Conservation (phyloP, 37 sponge, comb jelly and placozoan genomes). For the Theonella swinhoei region DNA sequence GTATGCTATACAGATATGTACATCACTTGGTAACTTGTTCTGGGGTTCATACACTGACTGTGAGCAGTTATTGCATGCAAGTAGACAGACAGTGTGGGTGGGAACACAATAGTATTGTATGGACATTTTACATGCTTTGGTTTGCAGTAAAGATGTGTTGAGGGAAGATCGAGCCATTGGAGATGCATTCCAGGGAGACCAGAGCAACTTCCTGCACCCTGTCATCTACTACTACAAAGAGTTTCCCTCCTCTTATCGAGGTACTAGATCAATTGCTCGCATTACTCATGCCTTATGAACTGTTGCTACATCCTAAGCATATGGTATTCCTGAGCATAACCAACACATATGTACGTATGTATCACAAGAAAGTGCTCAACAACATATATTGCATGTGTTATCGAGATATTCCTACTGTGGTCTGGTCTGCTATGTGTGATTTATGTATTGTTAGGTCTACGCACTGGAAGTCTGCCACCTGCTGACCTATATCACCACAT, state of each 20-base stretch:
- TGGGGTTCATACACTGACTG: too few relatives aligned
- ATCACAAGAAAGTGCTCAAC: too few relatives aligned
- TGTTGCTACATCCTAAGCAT: not conserved
- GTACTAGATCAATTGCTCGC: not conserved
- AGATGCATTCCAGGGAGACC: slow-evolving; percentile 70
- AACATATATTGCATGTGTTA: too few relatives aligned
- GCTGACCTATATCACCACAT: slow-evolving; percentile 78
- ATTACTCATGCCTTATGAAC: not conserved
- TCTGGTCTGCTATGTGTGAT: not conserved
- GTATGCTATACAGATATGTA: not conserved
- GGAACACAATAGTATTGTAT: too few relatives aligned
- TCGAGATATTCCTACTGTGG: too few relatives aligned
- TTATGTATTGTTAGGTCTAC: not conserved
- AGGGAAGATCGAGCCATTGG: slow-evolving; percentile 73
- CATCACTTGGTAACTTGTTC: too few relatives aligned
- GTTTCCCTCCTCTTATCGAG: not conserved
- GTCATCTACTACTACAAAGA: slow-evolving; percentile 86
- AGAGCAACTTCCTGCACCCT: slow-evolving; percentile 97
- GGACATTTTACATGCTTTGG: too few relatives aligned
- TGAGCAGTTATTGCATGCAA: too few relatives aligned
- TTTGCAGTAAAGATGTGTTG: slow-evolving; percentile 78
- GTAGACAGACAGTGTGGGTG: too few relatives aligned
- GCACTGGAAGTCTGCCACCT: not conserved
- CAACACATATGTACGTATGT: too few relatives aligned
- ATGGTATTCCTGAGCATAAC: too few relatives aligned